Evolutionary conservation across 2,888 invertebrate genomes (phyloP).

Genomic region (Eristalis pertinax): DNA sequence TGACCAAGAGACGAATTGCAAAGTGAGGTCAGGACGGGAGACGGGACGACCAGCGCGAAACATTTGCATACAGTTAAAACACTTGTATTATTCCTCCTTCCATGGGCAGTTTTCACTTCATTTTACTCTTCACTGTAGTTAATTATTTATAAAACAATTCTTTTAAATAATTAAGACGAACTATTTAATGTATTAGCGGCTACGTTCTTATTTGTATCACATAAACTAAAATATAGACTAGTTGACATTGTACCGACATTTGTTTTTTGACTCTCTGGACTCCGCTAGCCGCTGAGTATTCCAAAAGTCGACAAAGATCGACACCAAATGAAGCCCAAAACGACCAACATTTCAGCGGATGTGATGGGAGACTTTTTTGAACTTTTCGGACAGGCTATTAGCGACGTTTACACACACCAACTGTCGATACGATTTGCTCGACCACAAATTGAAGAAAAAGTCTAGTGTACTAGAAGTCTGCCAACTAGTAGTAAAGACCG

Average conservation of each 20-base stretch:
- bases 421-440: no score
- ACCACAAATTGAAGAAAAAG: no score
- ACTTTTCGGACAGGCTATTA: no score
- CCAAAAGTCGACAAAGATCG: no score
- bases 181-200: conserved; percentile 15
- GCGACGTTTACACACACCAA: no score
- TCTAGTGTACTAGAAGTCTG: no score
- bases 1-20: conserved; percentile 76
- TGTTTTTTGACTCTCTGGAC: no score
- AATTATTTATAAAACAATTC: conserved; percentile 4
- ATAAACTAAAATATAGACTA: conserved; percentile 16
- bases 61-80: background rate
- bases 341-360: no score
- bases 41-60: background rate
- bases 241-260: background rate
- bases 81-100: conserved; percentile 63
- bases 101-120: conserved; percentile 36
- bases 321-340: no score
- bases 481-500: no score
- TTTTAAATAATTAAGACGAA: conserved; percentile 12
- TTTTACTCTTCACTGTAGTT: conserved; percentile 3
- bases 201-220: conserved; percentile 13
- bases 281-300: no score
- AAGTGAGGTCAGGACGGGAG: conserved; percentile 43
- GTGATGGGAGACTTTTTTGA: no score